Base-by-base conservation (phyloP, 2,888 invertebrate species). In the Embidobia sp. region DNA sequence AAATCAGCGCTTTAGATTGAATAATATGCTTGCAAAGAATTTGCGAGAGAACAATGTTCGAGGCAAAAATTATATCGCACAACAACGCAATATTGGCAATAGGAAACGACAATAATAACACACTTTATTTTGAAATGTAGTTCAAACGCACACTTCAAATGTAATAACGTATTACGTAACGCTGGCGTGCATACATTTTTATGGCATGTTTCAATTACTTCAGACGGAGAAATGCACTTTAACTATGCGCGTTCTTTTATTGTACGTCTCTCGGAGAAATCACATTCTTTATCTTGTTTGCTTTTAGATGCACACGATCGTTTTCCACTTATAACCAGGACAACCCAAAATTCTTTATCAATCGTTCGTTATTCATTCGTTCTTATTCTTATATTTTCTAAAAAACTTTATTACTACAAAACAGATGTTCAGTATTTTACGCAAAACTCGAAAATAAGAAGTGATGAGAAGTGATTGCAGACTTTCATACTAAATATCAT, bases 61-160 rank as follows among this genome's bases (percentile, higher is more conserved):
- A 16, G 40, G 26, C 22, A 64, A 51, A 51, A 51, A 40, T 51
- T 51, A 26, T 64, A 37, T 29, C 11, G 26, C 33, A n/a, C n/a
- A n/a, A n/a, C n/a, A n/a, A n/a, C n/a, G n/a, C n/a, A n/a, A n/a
- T 22, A 18, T 37, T 42, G 49, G 49, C 40, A 31, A 35, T 37
- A 51, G 19, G 18, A 29, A 49, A 18, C 27, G 5, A 31, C 64
- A 51, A 49, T 53, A 44, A 49, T 44, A 33, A 51, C 10, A 40
- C 29, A 7, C 42, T 37, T 51, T 64, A 64, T 49, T 64, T 35
- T 46, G 46, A 59, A 59, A 61, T 61, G 27, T 27, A 48, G 61
- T 37, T 48, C 61, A 61, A 37, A 18, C 11, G 42, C 31, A 29
- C 27, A 29, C 33, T 46, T 35, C 27, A 37, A 29, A 44, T 31